A percentile compares a stretch with the other conserved stretches of the same genome.
These are phyloP conservation scores for Lepidonotus clava DNA, from an alignment of 2,888 invertebrate species.

Conservation along the genomic window DNA sequence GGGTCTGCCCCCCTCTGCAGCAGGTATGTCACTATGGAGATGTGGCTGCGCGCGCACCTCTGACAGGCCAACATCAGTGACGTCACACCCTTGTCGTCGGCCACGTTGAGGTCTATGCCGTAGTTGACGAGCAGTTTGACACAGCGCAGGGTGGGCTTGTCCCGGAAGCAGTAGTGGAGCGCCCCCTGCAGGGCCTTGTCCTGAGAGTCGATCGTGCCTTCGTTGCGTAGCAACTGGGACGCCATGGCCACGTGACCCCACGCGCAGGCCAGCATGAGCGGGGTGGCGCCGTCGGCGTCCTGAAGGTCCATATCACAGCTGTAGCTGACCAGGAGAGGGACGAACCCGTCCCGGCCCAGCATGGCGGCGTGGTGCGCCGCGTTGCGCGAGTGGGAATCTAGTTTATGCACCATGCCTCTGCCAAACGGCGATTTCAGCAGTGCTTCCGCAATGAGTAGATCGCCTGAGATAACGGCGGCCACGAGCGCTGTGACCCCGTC, in stretches of 20 bases:
- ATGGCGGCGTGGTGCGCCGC: slow-evolving; percentile 64
- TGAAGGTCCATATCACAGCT: slow-evolving; percentile 53
- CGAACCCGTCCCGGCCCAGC: slow-evolving; percentile 57
- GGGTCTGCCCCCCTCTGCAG: slow-evolving; percentile 67
- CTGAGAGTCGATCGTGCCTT: slow-evolving; percentile 55
- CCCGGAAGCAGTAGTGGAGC: slow-evolving; percentile 66
- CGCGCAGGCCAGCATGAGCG: slow-evolving; percentile 64
- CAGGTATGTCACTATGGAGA: slow-evolving; percentile 64
- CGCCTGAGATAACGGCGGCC: slow-evolving; percentile 62
- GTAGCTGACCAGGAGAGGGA: slow-evolving; percentile 40
- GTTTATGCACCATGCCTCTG: slow-evolving; percentile 52
- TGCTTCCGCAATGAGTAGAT: slow-evolving; percentile 59
- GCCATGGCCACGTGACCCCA: slow-evolving; percentile 57
- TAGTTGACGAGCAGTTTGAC: slow-evolving; percentile 62
- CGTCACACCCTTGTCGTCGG: slow-evolving; percentile 61
- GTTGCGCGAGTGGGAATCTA: slow-evolving; percentile 61
- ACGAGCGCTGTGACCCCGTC: slow-evolving; percentile 62
- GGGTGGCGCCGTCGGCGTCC: slow-evolving; percentile 62
- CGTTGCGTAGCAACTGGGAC: slow-evolving; percentile 58
- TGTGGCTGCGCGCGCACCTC: slow-evolving; percentile 62
- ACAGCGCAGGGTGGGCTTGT: slow-evolving; percentile 64
- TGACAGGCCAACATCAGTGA: slow-evolving; percentile 66
- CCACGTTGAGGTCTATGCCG: slow-evolving; percentile 61
- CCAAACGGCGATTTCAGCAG: slow-evolving; percentile 61
- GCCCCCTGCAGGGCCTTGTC: slow-evolving; percentile 62